phyloP scores from a whole-genome alignment of 2,113 vertebrate genomes.

The Scophthalmus maximus region DNA sequence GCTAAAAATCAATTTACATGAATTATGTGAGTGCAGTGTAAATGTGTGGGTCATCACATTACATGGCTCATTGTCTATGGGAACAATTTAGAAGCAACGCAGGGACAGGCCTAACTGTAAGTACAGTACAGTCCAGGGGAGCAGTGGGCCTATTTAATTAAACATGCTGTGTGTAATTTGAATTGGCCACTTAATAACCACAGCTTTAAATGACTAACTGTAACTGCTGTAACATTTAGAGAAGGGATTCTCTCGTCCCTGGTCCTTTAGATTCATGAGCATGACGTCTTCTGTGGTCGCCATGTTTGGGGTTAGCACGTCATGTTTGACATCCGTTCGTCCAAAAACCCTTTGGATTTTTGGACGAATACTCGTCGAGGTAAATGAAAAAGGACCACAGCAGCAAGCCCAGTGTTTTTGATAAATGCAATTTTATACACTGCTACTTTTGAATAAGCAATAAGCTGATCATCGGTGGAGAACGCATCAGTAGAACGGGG shows the following conservation, averaged over 20 bases:
- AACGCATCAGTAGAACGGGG: conserved; percentile 20
- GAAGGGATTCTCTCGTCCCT: conserved; percentile 23
- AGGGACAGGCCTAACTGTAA: neutral
- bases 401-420: conserved; percentile 1
- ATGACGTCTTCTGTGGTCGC: conserved; percentile 33
- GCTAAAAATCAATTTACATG: neutral
- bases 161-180: conserved; percentile 16
- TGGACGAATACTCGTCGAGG: neutral
- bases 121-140: neutral
- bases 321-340: conserved; percentile 40
- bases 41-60: neutral
- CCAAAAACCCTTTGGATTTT: too few species aligned
- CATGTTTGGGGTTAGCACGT: conserved; percentile 33
- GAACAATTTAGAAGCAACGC: neutral
- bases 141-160: neutral
- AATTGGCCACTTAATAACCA: conserved; percentile 32
- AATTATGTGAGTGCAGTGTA: neutral
- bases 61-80: neutral
- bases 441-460: neutral
- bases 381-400: conserved; percentile 8
- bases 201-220: conserved; percentile 7
- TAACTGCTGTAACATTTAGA: conserved; percentile 36
- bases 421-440: conserved; percentile 12
- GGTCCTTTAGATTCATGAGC: conserved; percentile 46
- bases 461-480: neutral